phyloP scores from a whole-genome alignment of 1,140 invertebrate species.

The Aphaenogaster rudis region DNA sequence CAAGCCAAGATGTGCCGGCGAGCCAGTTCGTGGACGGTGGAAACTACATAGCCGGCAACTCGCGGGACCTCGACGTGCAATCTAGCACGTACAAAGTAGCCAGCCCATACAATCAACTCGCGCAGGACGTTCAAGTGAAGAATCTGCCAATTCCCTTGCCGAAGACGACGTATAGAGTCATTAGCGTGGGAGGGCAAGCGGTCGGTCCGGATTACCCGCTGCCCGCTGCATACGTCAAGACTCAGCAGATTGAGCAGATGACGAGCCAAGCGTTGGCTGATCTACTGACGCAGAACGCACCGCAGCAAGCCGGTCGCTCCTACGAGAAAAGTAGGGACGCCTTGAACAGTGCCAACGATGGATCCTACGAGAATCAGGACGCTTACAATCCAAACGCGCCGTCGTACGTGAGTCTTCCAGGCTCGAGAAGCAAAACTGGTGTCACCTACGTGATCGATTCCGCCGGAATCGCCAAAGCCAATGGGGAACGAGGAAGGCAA shows the following conservation, averaged over 20 bases:
- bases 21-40: slow-evolving; percentile 79
- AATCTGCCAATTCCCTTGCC: slow-evolving; percentile 57
- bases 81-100: slow-evolving; percentile 78
- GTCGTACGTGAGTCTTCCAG: slow-evolving; percentile 66
- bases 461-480: slow-evolving; percentile 74
- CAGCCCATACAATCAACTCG: slow-evolving; percentile 77
- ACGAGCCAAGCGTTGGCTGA: slow-evolving; percentile 80
- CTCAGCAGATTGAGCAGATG: slow-evolving; percentile 80
- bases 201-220: slow-evolving; percentile 75
- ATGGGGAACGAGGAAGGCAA: slow-evolving; percentile 35
- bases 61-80: slow-evolving; percentile 81
- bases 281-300: slow-evolving; percentile 77
- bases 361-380: slow-evolving; percentile 28
- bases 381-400: slow-evolving; percentile 60
- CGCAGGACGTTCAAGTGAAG: slow-evolving; percentile 65
- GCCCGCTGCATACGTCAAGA: slow-evolving; percentile 73
- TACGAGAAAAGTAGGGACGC: slow-evolving; percentile 57
- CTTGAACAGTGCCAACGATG: background rate
- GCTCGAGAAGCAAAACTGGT: slow-evolving; percentile 78
- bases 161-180: slow-evolving; percentile 79
- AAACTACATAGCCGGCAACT: slow-evolving; percentile 80
- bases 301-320: slow-evolving; percentile 69
- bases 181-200: slow-evolving; percentile 79
- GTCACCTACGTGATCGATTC: slow-evolving; percentile 79
- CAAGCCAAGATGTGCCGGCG: background rate